Percentiles rank a stretch among this genome's conserved stretches.
These are phyloP conservation scores for Seladonia tumulorum DNA, from an alignment of 2,888 invertebrate genomes.

Conservation along the genomic window DNA sequence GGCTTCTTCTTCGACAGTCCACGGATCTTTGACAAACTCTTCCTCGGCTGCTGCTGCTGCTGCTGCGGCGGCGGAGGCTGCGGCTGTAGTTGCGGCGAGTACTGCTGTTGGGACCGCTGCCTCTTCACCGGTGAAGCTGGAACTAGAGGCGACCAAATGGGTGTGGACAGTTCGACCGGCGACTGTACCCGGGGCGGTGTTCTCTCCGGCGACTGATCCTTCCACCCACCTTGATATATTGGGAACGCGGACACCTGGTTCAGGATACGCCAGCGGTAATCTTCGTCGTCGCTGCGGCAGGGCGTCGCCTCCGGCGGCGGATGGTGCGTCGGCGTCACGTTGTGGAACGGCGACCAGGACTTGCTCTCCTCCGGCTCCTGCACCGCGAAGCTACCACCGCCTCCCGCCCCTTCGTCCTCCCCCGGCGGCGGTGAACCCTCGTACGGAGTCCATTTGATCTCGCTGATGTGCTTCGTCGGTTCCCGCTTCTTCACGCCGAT, in stretches of 20 bases:
- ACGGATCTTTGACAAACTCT: slow-evolving; percentile 65
- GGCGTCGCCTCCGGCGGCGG: slow-evolving; percentile 78
- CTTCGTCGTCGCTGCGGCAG: slow-evolving; percentile 74
- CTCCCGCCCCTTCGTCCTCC: slow-evolving; percentile 18
- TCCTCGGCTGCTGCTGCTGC: slow-evolving; percentile 72
- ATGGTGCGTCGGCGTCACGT: slow-evolving; percentile 80
- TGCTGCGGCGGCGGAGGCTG: slow-evolving; percentile 61
- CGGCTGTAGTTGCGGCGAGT: slow-evolving; percentile 56
- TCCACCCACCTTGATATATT: slow-evolving; percentile 82
- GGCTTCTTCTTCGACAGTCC: slow-evolving; percentile 73
- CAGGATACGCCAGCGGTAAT: slow-evolving; percentile 79
- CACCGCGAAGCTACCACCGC: slow-evolving; percentile 55
- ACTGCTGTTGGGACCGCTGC: slow-evolving; percentile 53
- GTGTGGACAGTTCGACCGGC: slow-evolving; percentile 74
- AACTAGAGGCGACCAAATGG: slow-evolving; percentile 79
- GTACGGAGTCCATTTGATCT: slow-evolving; percentile 81
- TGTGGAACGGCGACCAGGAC: slow-evolving; percentile 75
- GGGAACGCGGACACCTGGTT: slow-evolving; percentile 82
- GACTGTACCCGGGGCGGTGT: slow-evolving; percentile 72
- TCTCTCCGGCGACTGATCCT: slow-evolving; percentile 80
- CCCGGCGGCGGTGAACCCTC: slow-evolving; percentile 72
- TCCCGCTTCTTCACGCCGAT: slow-evolving; percentile 81
- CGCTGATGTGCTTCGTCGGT: slow-evolving; percentile 79
- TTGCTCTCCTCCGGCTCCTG: slow-evolving; percentile 71
- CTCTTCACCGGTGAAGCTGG: slow-evolving; percentile 63